Evolutionary conservation across 2,888 invertebrate species (phyloP).

Genomic region (Aspidiotus destructor): DNA sequence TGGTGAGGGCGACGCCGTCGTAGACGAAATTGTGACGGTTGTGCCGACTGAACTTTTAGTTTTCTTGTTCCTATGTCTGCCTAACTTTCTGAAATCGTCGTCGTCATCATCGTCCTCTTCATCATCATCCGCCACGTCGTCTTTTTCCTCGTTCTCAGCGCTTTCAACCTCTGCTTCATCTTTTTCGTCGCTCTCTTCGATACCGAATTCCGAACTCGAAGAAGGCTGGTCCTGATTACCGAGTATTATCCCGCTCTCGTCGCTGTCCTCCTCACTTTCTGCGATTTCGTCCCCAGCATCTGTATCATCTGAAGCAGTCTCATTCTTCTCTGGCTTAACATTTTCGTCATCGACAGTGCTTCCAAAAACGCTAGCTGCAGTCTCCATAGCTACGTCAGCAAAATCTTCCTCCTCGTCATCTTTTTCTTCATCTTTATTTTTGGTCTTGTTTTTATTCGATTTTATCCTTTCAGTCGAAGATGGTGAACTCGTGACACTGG

Average conservation of each 20-base stretch:
- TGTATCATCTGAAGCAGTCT: constrained; percentile 16
- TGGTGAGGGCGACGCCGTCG: neutral
- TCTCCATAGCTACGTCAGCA: constrained; percentile 15
- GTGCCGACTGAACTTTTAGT: neutral
- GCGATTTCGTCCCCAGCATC: constrained; percentile 20
- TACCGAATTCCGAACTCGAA: constrained; percentile 8
- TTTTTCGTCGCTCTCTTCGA: constrained; percentile 13
- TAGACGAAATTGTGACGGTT: constrained; percentile 1
- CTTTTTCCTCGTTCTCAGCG: constrained; percentile 20
- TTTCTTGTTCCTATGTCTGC: constrained; percentile 1
- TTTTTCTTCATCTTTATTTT: constrained; percentile 5
- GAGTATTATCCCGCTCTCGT: constrained; percentile 10
- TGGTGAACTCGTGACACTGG: neutral
- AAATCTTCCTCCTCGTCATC: constrained; percentile 26
- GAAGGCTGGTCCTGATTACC: neutral
- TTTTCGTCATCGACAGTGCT: constrained; percentile 8
- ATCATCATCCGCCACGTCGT: neutral
- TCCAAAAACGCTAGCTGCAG: constrained; percentile 23
- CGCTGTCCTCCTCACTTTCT: constrained; percentile 23
- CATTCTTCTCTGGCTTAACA: constrained; percentile 5
- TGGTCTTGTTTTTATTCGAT: constrained; percentile 5
- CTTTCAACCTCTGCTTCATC: constrained; percentile 14
- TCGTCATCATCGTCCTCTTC: constrained; percentile 26
- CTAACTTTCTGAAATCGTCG: constrained; percentile 26
- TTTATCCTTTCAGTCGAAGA: neutral